Evolutionary conservation across 2,113 vertebrate genomes (phyloP).

Genomic region (Nestor notabilis): DNA sequence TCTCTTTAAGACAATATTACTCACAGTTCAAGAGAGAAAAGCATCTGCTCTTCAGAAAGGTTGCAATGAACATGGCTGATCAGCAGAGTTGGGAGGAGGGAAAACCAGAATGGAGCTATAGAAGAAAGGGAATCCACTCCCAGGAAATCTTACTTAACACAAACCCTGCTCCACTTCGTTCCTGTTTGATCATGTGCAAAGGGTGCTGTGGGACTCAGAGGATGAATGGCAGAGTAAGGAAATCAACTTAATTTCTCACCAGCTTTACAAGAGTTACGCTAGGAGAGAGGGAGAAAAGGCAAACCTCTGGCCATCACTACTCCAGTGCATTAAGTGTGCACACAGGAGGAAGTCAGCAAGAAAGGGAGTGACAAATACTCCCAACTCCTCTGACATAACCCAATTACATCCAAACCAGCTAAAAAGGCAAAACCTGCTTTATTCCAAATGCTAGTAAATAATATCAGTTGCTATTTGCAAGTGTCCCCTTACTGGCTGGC

Average conservation of each 20-base stretch:
- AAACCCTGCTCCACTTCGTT: not conserved
- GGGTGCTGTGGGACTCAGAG: not conserved
- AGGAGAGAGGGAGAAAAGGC: not conserved
- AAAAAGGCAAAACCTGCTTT: not conserved
- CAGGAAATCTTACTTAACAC: not conserved
- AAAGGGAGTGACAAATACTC: not conserved
- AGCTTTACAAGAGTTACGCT: not conserved
- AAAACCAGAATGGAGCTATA: not conserved
- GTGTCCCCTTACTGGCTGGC: rapidly evolving
- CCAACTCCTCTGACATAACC: not conserved
- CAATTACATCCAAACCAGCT: not conserved
- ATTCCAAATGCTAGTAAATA: rapidly evolving
- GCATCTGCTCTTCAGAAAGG: not conserved
- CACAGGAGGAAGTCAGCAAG: not conserved
- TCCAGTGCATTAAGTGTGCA: not conserved
- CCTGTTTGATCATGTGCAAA: not conserved
- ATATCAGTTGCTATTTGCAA: rapidly evolving
- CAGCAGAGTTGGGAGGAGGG: not conserved
- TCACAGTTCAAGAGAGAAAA: not conserved
- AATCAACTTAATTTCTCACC: not conserved
- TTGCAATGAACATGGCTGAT: not conserved
- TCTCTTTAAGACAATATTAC: not conserved
- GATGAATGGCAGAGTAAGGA: not conserved
- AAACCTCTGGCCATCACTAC: not conserved
- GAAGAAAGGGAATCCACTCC: not conserved